Conservation (phyloP, 2,888 invertebrate species). For the Biston betularia region DNA sequence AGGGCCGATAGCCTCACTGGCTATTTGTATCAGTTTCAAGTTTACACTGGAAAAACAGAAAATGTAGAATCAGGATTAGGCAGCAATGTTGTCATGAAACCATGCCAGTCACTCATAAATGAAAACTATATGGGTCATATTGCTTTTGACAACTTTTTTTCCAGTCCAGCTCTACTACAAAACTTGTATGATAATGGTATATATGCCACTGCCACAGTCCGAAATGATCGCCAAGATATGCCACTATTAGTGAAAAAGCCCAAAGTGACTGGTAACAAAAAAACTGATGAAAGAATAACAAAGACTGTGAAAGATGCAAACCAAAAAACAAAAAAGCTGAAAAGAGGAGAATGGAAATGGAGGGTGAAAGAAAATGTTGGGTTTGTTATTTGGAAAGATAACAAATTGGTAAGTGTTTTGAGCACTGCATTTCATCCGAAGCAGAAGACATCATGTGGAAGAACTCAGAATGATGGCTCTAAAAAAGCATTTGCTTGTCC, state of each 20-base stretch:
- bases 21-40: slow-evolving; percentile 33
- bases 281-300: too few species aligned
- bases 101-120: neutral
- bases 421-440: slow-evolving; percentile 33
- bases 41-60: slow-evolving; percentile 22
- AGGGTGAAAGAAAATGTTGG: slow-evolving; percentile 32
- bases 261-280: too few species aligned
- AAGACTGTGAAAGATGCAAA: too few species aligned
- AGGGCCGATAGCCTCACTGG: slow-evolving; percentile 33
- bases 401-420: slow-evolving; percentile 30
- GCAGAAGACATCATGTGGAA: slow-evolving; percentile 22
- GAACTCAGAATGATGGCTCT: slow-evolving; percentile 37
- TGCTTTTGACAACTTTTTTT: slow-evolving; percentile 1
- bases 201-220: slow-evolving; percentile 30
- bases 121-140: neutral
- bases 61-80: slow-evolving; percentile 31
- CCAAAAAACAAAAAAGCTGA: slow-evolving; percentile 28
- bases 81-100: slow-evolving; percentile 13
- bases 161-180: neutral
- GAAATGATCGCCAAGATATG: slow-evolving; percentile 26
- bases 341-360: slow-evolving; percentile 18
- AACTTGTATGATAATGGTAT: slow-evolving; percentile 18
- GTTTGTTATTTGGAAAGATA: slow-evolving; percentile 35
- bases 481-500: slow-evolving; percentile 30
- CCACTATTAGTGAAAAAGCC: slow-evolving; percentile 28